Percentiles rank a stretch among this genome's conserved stretches.
Evolutionary conservation across 2,797 vertebrate species (phyloP).

Genomic region (Anguilla megastoma): DNA sequence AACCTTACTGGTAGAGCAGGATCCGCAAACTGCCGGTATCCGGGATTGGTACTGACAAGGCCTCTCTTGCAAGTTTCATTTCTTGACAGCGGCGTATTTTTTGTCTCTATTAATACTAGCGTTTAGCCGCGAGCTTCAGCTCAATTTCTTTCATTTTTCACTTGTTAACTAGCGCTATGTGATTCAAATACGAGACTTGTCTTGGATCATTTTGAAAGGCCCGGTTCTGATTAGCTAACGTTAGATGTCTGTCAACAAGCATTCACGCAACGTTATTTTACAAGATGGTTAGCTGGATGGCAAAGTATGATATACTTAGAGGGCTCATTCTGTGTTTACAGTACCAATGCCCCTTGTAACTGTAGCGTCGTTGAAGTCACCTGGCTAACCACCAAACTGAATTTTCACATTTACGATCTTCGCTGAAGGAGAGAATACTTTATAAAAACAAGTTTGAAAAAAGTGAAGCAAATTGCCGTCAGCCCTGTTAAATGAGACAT

Average conservation of each 20-base stretch:
- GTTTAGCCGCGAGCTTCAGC: background rate
- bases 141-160: background rate
- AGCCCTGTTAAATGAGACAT: no score
- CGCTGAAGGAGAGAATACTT: background rate
- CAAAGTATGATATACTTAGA: background rate
- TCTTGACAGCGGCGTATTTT: background rate
- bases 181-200: background rate
- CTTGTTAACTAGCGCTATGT: background rate
- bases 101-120: background rate
- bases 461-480: background rate
- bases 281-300: background rate
- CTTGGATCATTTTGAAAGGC: background rate
- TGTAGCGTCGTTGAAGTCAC: background rate
- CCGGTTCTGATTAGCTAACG: background rate
- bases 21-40: background rate
- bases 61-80: background rate
- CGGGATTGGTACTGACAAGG: background rate
- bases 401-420: background rate
- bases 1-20: background rate
- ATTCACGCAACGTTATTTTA: background rate
- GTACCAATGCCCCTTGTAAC: background rate
- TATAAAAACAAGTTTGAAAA: background rate
- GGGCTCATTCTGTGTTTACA: background rate
- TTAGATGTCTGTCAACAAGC: background rate
- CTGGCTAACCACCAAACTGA: background rate